Base-by-base conservation (phyloP, 2,797 vertebrate species). In the Perodicticus potto region DNA sequence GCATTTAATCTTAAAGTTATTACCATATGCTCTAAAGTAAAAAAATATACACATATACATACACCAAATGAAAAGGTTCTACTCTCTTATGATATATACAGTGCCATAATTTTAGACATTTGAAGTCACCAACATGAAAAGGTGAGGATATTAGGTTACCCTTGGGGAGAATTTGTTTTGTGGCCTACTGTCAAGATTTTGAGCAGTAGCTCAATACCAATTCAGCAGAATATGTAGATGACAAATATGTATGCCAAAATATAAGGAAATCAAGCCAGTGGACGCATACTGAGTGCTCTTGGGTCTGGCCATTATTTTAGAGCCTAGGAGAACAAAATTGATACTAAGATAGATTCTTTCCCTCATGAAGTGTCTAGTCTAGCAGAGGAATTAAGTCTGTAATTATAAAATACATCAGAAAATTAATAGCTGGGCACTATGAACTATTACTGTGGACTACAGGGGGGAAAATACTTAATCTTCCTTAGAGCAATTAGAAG, bases 1-100 rank as follows among this genome's bases (percentile, higher is more conserved):
- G 19, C 81, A 55, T 94, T 92, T 96, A 88, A 81, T 91, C 83
- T 96, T 76, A 63, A 93, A 83, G n/a, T 45, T 91, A 93, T 84
- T 93, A 81, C 63, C 76, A 55, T 94, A 78, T 94, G 65, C 74
- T 96, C 2, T 73, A 90, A 45, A 87, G 34, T 43, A 27, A 93
- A 45, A 94, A 80, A 40, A 40, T 40, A 40, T 40, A 40, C 5
- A 49, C 12, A 19, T 25, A 27, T 25, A 55, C 3, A n/a, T 55
- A n/a, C 13, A 25, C 8, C 32, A 65, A 94, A 53, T 32, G 40
- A 65, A 91, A 86, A 89, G 3, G 7, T n/a, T 73, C 34, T 32
- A 53, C 22, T 25, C n/a, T 83, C 40, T 57, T 9, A 32, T 25
- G 40, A 27, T 65, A 5, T 16, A 14, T 40, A 69, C 13, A 78